Percentiles rank a stretch among this genome's conserved stretches.
phyloP scores from a whole-genome alignment of 2,113 vertebrate genomes.

The Takifugu flavidus region DNA sequence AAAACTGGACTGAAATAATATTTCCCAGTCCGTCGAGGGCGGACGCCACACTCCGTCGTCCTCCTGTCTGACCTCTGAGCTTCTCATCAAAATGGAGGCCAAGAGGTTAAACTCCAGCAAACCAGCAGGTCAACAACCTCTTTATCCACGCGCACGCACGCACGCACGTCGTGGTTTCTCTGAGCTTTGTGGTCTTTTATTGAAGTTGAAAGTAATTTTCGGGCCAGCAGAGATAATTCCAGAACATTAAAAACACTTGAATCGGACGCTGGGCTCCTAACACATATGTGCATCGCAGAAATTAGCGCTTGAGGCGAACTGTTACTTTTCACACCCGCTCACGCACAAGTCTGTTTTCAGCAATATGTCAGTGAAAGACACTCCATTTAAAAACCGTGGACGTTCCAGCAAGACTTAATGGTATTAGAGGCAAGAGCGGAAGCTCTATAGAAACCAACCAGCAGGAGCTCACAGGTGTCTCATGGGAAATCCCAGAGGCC shows the following conservation, averaged over 20 bases:
- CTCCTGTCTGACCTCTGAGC: slow-evolving; percentile 41
- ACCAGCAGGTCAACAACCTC: slow-evolving; percentile 58
- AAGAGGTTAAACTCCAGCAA: slow-evolving; percentile 59
- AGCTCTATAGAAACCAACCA: slow-evolving; percentile 12
- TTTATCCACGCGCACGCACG: slow-evolving; percentile 34
- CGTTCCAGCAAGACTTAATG: slow-evolving; percentile 4
- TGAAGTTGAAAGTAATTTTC: too few relatives aligned
- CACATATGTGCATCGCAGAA: too few relatives aligned
- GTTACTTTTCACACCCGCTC: too few relatives aligned
- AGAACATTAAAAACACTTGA: too few relatives aligned
- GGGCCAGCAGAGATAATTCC: too few relatives aligned
- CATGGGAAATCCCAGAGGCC: slow-evolving; percentile 41
- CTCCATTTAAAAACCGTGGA: background rate
- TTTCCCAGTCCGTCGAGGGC: slow-evolving; percentile 1
- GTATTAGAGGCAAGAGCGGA: slow-evolving; percentile 20
- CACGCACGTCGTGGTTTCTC: too few relatives aligned
- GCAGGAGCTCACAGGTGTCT: slow-evolving; percentile 46
- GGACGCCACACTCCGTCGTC: slow-evolving; percentile 45
- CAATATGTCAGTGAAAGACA: too few relatives aligned
- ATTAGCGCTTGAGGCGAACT: too few relatives aligned
- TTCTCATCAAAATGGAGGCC: slow-evolving; percentile 45
- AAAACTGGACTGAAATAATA: slow-evolving; percentile 1
- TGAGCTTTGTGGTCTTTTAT: too few relatives aligned
- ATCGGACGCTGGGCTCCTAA: too few relatives aligned
- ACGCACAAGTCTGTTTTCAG: too few relatives aligned